phyloP scores from a whole-genome alignment of 2,797 vertebrate species.

The Acridotheres tristis region DNA sequence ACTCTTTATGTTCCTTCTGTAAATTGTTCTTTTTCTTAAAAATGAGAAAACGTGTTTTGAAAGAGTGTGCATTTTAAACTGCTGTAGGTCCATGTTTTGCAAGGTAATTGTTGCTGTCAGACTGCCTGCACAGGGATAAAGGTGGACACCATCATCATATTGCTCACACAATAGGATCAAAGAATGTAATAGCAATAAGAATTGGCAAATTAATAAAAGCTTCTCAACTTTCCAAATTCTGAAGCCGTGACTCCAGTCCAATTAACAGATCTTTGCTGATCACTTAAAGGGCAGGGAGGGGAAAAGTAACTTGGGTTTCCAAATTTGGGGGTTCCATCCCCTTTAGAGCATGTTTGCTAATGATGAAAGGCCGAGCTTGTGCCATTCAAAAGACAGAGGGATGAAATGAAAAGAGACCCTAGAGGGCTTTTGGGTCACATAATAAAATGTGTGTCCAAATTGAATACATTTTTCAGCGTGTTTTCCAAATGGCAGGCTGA shows the following conservation, averaged over 20 bases:
- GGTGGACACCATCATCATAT: background rate
- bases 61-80: background rate
- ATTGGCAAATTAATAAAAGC: background rate
- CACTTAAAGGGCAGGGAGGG: background rate
- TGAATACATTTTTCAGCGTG: background rate
- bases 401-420: background rate
- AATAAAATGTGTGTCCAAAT: background rate
- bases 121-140: background rate
- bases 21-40: background rate
- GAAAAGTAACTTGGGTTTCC: background rate
- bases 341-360: background rate
- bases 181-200: background rate
- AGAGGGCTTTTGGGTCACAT: background rate
- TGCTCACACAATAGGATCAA: background rate
- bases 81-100: background rate
- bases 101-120: background rate
- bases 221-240: background rate
- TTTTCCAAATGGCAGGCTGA: background rate
- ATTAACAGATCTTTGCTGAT: background rate
- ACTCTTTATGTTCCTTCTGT: background rate
- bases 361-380: background rate
- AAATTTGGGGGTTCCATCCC: background rate
- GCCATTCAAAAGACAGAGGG: background rate
- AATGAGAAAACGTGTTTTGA: background rate
- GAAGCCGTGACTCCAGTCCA: background rate